Conservation (phyloP, 2,797 vertebrate species). For the Dipus sagitta region DNA sequence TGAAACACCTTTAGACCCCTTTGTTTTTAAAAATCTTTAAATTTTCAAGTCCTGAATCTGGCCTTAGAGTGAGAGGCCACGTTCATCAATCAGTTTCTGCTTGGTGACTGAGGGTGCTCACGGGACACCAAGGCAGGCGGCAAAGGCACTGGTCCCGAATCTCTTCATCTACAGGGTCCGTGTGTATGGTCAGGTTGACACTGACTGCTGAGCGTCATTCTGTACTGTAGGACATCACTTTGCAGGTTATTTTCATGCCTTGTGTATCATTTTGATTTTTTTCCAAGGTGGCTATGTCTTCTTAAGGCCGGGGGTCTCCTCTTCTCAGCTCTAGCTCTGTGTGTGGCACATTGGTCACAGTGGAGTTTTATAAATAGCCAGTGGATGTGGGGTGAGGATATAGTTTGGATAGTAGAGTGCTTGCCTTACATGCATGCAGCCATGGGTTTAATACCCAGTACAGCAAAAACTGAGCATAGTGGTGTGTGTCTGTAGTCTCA, state of each 20-base stretch:
- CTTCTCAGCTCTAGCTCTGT: background rate
- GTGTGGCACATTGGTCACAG: background rate
- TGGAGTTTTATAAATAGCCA: background rate
- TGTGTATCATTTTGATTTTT: background rate
- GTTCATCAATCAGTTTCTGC: background rate
- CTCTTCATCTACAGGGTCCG: background rate
- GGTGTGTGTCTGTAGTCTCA: background rate
- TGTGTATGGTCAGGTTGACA: background rate
- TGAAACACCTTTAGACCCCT: background rate
- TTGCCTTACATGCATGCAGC: background rate
- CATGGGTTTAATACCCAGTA: background rate
- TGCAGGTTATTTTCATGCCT: background rate
- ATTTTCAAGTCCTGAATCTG: background rate
- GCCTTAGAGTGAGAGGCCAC: background rate
- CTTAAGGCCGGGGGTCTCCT: background rate
- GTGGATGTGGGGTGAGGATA: background rate
- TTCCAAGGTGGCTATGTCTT: background rate
- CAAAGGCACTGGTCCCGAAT: background rate
- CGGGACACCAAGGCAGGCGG: fast-evolving
- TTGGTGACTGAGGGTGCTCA: background rate
- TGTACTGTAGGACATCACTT: background rate
- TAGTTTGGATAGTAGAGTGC: background rate
- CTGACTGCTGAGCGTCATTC: background rate
- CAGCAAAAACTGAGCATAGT: no score
- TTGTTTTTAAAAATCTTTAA: constrained; percentile 33